These are phyloP conservation scores for Tachyglossus aculeatus DNA, from an alignment of 2,797 vertebrate species.

Conservation along the genomic window DNA sequence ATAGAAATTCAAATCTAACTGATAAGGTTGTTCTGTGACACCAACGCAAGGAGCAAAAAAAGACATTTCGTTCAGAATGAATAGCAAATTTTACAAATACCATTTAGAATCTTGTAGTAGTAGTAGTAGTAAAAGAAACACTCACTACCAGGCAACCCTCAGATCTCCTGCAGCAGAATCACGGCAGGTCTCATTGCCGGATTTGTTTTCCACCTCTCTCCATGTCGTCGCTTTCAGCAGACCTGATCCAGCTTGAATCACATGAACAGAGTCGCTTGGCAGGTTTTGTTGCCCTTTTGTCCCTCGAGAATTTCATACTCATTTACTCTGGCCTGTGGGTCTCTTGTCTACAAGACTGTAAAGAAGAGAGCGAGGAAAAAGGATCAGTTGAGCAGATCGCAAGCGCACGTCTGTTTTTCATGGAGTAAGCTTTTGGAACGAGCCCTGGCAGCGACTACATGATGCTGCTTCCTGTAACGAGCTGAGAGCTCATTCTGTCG, in stretches of 20 bases:
- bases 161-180: rapidly evolving
- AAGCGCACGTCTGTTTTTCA: neutral
- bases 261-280: constrained; percentile 4
- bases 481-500: neutral
- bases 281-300: neutral
- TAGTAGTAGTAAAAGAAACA: rapidly evolving
- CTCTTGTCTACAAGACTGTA: neutral
- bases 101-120: rapidly evolving
- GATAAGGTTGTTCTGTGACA: neutral
- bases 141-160: neutral
- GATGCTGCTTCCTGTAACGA: rapidly evolving
- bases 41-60: neutral
- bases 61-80: neutral
- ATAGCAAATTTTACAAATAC: neutral
- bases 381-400: neutral
- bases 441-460: too few relatives aligned
- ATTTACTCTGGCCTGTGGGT: neutral
- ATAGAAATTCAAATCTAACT: neutral
- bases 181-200: neutral
- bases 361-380: neutral
- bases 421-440: neutral
- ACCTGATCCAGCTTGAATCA: neutral
- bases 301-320: neutral
- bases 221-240: neutral
- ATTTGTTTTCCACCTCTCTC: neutral